Base-by-base conservation (phyloP, 2,888 invertebrate species). In the Deilephila porcellus region DNA sequence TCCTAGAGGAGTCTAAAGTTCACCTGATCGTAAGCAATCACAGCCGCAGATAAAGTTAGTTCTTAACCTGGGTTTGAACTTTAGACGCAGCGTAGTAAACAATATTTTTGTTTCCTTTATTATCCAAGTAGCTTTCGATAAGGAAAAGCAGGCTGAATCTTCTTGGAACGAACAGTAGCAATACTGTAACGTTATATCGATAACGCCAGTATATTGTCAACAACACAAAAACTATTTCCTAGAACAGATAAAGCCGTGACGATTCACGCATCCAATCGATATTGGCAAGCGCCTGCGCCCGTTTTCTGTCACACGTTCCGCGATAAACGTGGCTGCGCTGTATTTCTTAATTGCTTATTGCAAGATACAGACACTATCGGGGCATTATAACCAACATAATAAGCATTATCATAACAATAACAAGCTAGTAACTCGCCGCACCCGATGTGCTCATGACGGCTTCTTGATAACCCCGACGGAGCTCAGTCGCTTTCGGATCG, bases 391-490 rank as follows among this genome's bases (percentile, higher is more conserved):
- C 90, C 90, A 93, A 92, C 92, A 92, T 93, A 93, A 93, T 92
- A 93, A 92, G 89, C 87, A 92, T 93, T 94, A 94, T 94, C 94
- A 91, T 89, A 91, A 93, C 90, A 94, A 94, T 92, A 94, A 94
- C 93, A 94, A 90, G 90, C 86, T 84, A 87, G 90, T 89, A 86
- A 89, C 86, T 88, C 81, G 88, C 87, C 84, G 86, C 90, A 89
- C 82, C 87, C 87, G 86, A 82, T 83, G 86, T 85, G 85, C 81
- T 88, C 88, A 87, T 88, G 88, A 79, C 86, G 84, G 81, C 78
- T 80, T 78, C 76, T 79, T 80, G 89, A 88, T 89, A 88, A 88
- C 88, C 82, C 79, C 71, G 75, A 76, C 73, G 79, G 76, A 77
- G 78, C 83, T 85, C 88, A 87, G 86, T 87, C 75, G 81, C 80